A percentile compares a stretch with the other conserved stretches of the same genome.
phyloP scores from a whole-genome alignment of 2,113 vertebrate genomes.

The Recurvirostra avosetta region DNA sequence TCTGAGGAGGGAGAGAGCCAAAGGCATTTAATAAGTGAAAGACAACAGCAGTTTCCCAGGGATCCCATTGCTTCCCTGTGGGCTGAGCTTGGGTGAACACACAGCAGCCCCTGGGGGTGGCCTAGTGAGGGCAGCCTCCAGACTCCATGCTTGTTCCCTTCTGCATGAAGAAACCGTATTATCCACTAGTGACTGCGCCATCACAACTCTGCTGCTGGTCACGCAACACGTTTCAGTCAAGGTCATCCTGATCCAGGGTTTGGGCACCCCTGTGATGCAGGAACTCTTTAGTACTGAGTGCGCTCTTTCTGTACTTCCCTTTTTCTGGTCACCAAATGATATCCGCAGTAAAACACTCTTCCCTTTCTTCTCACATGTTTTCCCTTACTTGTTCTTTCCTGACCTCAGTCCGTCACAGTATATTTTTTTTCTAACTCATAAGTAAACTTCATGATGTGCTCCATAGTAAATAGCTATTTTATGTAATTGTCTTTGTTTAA shows the following conservation, averaged over 20 bases:
- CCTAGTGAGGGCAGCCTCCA: background rate
- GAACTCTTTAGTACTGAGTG: background rate
- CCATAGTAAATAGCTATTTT: background rate
- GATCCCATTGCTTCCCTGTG: background rate
- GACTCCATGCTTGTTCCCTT: background rate
- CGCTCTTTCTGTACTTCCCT: background rate
- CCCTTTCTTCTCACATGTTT: background rate
- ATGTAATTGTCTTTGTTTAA: background rate
- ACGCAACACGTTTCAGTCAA: rapidly evolving
- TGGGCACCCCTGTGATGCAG: background rate
- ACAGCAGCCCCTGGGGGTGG: background rate
- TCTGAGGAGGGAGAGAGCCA: background rate
- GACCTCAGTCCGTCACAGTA: background rate
- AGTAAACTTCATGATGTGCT: background rate
- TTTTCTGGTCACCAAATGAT: background rate
- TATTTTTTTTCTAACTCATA: background rate
- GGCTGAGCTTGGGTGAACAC: background rate
- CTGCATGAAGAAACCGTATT: background rate
- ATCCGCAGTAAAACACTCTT: background rate
- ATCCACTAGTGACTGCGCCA: background rate
- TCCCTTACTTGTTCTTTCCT: background rate
- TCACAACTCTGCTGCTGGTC: background rate
- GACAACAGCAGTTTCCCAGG: background rate
- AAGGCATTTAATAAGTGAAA: background rate
- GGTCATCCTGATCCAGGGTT: background rate